These are phyloP conservation scores for Chrysaora quinquecirrha DNA, from an alignment of 30 jellyfish, hydroid and myxozoan genomes.

Conservation along the genomic window DNA sequence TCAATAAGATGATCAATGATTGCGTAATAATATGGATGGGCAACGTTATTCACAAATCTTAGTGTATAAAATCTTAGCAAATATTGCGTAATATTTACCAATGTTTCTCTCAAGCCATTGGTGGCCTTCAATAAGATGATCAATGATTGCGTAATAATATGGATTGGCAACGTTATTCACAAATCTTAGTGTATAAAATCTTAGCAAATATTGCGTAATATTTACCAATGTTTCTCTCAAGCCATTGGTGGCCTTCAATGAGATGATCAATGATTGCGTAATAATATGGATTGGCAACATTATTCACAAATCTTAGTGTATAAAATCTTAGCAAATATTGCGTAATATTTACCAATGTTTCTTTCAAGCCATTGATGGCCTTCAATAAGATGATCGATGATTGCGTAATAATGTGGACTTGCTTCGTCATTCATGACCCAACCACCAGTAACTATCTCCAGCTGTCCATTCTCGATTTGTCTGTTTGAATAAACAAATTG, in stretches of 20 bases:
- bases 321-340: too few relatives aligned
- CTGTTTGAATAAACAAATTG: slow-evolving; percentile 13
- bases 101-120: too few relatives aligned
- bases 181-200: too few relatives aligned
- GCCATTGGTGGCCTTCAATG: slow-evolving; percentile 94
- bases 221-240: slow-evolving; percentile 76
- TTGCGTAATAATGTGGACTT: slow-evolving; percentile 78
- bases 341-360: slow-evolving; percentile 58
- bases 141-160: too few relatives aligned
- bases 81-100: too few relatives aligned
- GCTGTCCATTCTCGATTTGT: slow-evolving; percentile 79
- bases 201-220: neutral
- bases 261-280: slow-evolving; percentile 84
- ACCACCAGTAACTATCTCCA: slow-evolving; percentile 93
- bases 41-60: too few relatives aligned
- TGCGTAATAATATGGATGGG: too few relatives aligned
- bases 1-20: too few relatives aligned
- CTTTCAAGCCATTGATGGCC: slow-evolving; percentile 93
- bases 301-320: too few relatives aligned
- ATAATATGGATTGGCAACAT: slow-evolving; percentile 87
- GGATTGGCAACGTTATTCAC: too few relatives aligned
- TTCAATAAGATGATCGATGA: slow-evolving; percentile 85
- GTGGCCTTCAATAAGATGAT: too few relatives aligned
- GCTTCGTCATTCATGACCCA: slow-evolving; percentile 98
- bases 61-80: too few relatives aligned